Evolutionary conservation across 2,113 vertebrate species (phyloP), one percentile per base, ranked within the genome.

Genomic region (Pterocles orientalis): DNA sequence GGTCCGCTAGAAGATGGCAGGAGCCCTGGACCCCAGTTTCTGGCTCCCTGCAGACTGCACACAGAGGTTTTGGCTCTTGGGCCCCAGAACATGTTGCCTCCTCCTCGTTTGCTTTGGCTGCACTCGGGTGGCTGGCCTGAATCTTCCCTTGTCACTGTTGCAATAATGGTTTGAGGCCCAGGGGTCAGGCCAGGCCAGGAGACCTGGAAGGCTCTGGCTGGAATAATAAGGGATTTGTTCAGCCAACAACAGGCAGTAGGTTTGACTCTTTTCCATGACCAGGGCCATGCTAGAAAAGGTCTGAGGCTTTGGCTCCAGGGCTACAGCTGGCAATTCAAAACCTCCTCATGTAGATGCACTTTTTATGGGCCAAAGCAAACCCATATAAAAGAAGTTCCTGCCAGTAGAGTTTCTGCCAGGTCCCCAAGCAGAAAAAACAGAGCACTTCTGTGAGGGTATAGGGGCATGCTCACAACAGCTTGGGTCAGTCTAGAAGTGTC

Each of bases 231-330:
- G 34, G 31, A 79, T 91, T 87, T 94, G 80, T 93, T 81, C 23
- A 8, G 62, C 48, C 80, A 86, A 82, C 41, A 94, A 64, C 50
- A 82, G 62, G 91, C 88, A 87, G 61, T 58, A 85, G 54, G 66
- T 86, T 92, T 97, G 83, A 92, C 48, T 51, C 69, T 79, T 43
- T 86, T 96, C 91, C 93, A 94, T 60, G 90, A 73, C 43, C 8
- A 64, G 4, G 47, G 26, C 82, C 48, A 75, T 36, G 43, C 26
- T 64, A 85, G 78, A 77, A 84, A 93, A 93, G 16, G 50, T 82
- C 78, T 96, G 82, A 94, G 75, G 58, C 79, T 96, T 95, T 91
- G 54, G 90, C 47, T 90, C 23, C 20, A 89, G 29, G 60, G 53
- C 45, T 93, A 80, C 31, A 90, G 54, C 18, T 82, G 50, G 54